Percentiles rank a stretch among this genome's conserved stretches.
phyloP scores from a whole-genome alignment of 2,113 vertebrate genomes.

The Gnathonemus echidnorhynchus region DNA sequence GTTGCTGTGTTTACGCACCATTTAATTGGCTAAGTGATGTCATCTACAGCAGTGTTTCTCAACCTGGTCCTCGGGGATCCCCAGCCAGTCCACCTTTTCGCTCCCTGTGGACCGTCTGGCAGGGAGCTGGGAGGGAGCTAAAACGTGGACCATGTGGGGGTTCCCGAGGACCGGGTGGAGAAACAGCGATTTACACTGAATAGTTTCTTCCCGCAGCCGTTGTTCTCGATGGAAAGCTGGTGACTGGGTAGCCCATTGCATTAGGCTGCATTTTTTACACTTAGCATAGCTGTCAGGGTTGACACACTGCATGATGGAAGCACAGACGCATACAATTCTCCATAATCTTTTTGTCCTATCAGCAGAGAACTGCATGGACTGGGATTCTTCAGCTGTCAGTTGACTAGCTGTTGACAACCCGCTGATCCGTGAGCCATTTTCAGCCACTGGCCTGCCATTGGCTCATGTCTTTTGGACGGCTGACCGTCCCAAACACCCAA shows the following conservation, averaged over 20 bases:
- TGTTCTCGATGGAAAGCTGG: neutral
- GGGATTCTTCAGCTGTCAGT: neutral
- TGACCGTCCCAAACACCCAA: neutral
- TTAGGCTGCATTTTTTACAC: neutral
- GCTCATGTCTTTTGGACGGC: neutral
- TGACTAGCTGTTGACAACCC: neutral
- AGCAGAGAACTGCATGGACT: neutral
- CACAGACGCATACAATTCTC: neutral
- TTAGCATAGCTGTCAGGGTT: neutral
- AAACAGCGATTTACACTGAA: neutral
- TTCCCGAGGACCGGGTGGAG: neutral
- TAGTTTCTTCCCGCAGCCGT: neutral
- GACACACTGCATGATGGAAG: neutral
- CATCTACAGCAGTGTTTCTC: neutral
- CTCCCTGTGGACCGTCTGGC: neutral
- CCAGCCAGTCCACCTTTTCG: neutral
- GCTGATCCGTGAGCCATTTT: neutral
- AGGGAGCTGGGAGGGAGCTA: neutral
- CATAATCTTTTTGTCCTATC: neutral
- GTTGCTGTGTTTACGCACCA: neutral
- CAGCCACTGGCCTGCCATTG: neutral
- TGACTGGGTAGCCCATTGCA: neutral
- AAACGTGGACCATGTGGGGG: neutral
- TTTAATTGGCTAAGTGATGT: neutral
- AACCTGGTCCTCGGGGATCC: neutral